These are phyloP conservation scores for Argyresthia albistria DNA, from an alignment of 2,888 invertebrate species.

Conservation along the genomic window DNA sequence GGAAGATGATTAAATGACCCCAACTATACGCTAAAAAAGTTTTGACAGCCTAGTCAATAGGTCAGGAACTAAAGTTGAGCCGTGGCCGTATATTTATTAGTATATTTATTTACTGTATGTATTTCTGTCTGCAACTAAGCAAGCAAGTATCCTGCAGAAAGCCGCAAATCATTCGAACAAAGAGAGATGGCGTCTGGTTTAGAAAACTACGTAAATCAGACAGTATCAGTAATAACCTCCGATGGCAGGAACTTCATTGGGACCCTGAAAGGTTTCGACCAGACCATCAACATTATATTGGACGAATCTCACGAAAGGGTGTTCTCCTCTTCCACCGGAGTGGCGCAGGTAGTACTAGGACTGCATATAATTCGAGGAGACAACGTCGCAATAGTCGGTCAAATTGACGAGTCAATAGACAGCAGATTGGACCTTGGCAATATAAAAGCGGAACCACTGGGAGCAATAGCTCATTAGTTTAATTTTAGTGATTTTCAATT, in stretches of 20 bases:
- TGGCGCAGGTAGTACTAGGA: constrained; percentile 90
- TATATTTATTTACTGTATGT: too few species aligned
- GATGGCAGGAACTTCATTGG: constrained; percentile 98
- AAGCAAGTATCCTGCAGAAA: not conserved
- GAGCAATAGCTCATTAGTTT: constrained; percentile 80
- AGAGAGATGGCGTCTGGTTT: constrained; percentile 84
- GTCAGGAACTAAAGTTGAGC: too few species aligned
- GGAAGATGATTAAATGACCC: too few species aligned
- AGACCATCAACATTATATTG: constrained; percentile 98
- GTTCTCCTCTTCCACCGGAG: constrained; percentile 93
- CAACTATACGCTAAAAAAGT: too few species aligned
- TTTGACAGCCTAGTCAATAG: too few species aligned
- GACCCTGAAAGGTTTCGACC: constrained; percentile 97
- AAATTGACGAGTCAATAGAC: constrained; percentile 88
- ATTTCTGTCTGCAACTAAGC: too few species aligned
- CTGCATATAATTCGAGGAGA: constrained; percentile 98
- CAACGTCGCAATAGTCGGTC: constrained; percentile 93
- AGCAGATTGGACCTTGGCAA: constrained; percentile 84
- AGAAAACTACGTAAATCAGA: constrained; percentile 91
- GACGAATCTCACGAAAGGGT: constrained; percentile 99
- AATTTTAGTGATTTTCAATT: too few species aligned
- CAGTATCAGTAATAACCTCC: constrained; percentile 95
- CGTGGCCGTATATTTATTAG: too few species aligned
- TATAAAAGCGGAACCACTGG: constrained; percentile 88
- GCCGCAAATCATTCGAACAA: too few species aligned